Conservation (phyloP, 2,113 vertebrate species). For the Toxotes jaculatrix region DNA sequence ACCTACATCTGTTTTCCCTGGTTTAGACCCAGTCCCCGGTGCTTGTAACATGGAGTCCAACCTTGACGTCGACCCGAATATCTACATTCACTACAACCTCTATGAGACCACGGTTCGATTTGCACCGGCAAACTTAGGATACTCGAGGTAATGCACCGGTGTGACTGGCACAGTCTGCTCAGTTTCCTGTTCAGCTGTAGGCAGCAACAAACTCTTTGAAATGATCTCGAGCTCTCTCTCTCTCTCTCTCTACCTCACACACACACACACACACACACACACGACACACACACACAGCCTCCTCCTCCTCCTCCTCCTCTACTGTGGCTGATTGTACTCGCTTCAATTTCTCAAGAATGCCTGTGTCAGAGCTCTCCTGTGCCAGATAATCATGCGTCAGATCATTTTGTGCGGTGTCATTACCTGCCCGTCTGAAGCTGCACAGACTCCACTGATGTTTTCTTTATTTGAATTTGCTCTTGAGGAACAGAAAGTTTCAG, state of each 20-base stretch:
- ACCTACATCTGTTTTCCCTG: background rate
- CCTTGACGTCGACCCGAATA: constrained; percentile 91
- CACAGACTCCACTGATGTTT: background rate
- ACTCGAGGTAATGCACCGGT: constrained; percentile 83
- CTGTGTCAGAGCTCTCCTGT: background rate
- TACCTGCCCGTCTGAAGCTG: no score
- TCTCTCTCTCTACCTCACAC: no score
- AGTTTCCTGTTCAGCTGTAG: constrained; percentile 34
- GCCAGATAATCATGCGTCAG: background rate
- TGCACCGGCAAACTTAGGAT: constrained; percentile 92
- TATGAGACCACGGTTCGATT: constrained; percentile 90
- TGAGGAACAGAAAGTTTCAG: background rate
- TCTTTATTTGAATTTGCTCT: background rate
- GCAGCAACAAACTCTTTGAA: background rate
- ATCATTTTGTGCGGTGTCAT: no score
- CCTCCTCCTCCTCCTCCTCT: background rate
- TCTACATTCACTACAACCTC: constrained; percentile 91
- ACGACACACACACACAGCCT: background rate
- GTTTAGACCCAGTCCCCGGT: constrained; percentile 93
- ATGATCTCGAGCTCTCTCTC: background rate
- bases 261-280: no score
- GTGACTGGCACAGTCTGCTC: background rate
- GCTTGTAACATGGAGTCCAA: constrained; percentile 92
- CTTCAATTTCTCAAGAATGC: constrained; percentile 16
- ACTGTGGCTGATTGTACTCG: background rate